Percentiles rank a stretch among this genome's conserved stretches.
Conservation (phyloP, 2,113 vertebrate genomes). For the Chaetodon trifascialis region DNA sequence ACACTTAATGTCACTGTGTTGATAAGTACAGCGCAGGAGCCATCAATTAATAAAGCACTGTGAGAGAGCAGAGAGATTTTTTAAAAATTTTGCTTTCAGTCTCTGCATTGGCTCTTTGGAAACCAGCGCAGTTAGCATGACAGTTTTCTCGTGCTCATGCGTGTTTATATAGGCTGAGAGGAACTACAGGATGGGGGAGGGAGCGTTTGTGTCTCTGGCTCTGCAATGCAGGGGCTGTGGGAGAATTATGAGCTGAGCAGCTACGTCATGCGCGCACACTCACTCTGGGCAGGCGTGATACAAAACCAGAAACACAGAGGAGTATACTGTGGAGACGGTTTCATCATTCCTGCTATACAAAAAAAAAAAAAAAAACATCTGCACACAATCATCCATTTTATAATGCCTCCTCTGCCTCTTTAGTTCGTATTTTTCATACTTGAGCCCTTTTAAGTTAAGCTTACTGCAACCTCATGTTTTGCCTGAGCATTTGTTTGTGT, state of each 20-base stretch:
- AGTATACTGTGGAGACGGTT: background rate
- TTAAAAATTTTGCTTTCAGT: background rate
- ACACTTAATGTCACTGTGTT: conserved; percentile 2
- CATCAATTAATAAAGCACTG: background rate
- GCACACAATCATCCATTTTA: conserved; percentile 9
- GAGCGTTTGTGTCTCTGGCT: conserved; percentile 67
- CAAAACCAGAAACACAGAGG: conserved; percentile 28
- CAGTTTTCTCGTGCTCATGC: background rate
- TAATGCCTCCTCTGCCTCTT: background rate
- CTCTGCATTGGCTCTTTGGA: conserved; percentile 1
- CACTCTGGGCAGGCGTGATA: conserved; percentile 42
- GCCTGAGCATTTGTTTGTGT: background rate
- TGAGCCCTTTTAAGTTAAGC: conserved; percentile 1
- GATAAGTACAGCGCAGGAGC: background rate
- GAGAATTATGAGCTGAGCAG: conserved; percentile 75
- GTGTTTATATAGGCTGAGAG: conserved; percentile 60
- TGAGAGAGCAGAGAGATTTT: conserved; percentile 2
- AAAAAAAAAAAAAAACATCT: background rate
- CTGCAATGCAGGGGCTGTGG: conserved; percentile 82
- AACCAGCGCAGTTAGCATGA: background rate
- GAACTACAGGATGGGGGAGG: conserved; percentile 58
- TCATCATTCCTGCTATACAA: background rate
- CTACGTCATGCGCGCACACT: conserved; percentile 67
- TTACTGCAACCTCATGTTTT: background rate
- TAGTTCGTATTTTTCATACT: conserved; percentile 3